Conservation (phyloP, 92 coral and sea anemone species). For the Phymanthus crucifer region DNA sequence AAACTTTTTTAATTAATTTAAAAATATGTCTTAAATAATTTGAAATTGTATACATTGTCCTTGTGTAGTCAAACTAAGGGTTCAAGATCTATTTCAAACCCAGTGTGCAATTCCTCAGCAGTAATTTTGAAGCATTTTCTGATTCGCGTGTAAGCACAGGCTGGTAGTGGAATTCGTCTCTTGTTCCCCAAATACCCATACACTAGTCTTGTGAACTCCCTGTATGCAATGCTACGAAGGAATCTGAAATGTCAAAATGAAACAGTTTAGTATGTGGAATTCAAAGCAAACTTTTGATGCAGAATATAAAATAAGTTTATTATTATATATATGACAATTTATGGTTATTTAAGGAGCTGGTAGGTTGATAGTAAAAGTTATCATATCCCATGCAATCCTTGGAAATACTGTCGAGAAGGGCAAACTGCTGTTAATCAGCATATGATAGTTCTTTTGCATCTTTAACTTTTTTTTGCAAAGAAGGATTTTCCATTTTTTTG, state of each 20-base stretch:
- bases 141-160: constrained; percentile 50
- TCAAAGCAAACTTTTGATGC: too few species aligned
- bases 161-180: constrained; percentile 52
- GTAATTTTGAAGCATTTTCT: constrained; percentile 31
- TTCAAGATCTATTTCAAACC: constrained; percentile 17
- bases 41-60: too few species aligned
- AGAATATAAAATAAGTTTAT: not conserved
- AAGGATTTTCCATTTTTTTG: not conserved
- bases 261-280: too few species aligned
- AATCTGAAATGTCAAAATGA: constrained; percentile 20
- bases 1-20: too few species aligned
- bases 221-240: constrained; percentile 51
- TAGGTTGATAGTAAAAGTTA: not conserved
- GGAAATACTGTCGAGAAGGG: not conserved
- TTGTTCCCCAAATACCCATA: constrained; percentile 53
- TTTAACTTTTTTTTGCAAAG: not conserved
- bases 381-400: not conserved
- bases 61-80: too few species aligned
- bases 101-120: constrained; percentile 28
- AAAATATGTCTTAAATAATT: too few species aligned
- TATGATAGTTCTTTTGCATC: not conserved
- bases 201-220: constrained; percentile 56
- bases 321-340: too few species aligned
- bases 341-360: not conserved
- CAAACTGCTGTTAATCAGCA: not conserved